phyloP scores from a whole-genome alignment of 2,888 invertebrate species.

The Chloroclysta siterata region DNA sequence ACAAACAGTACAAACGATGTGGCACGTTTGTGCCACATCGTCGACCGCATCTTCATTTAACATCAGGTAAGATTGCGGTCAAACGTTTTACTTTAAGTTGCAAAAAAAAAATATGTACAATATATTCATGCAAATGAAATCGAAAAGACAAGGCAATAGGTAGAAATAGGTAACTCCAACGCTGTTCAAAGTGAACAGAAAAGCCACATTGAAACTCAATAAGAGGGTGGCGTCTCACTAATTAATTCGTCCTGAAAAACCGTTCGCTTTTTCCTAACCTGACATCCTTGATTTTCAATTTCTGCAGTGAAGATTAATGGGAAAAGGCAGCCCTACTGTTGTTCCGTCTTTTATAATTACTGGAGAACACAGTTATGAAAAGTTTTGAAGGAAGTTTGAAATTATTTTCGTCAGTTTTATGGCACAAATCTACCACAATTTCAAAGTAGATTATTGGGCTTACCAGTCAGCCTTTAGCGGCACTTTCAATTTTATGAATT shows the following conservation, averaged over 20 bases:
- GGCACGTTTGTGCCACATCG: too few species aligned
- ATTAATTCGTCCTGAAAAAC: slow-evolving; percentile 68
- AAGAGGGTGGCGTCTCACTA: slow-evolving; percentile 55
- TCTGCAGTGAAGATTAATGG: slow-evolving; percentile 69
- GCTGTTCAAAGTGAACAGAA: slow-evolving; percentile 3
- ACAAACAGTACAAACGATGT: too few species aligned
- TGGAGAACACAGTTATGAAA: slow-evolving; percentile 20
- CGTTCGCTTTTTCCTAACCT: slow-evolving; percentile 59
- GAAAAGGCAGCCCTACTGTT: slow-evolving; percentile 50
- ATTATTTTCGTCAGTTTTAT: background rate
- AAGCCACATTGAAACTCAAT: slow-evolving; percentile 56
- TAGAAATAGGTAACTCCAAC: background rate
- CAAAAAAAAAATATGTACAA: too few species aligned
- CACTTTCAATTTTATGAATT: too few species aligned
- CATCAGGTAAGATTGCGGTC: too few species aligned
- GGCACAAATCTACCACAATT: background rate
- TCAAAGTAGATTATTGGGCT: background rate
- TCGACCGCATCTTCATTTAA: too few species aligned
- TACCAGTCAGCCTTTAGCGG: too few species aligned
- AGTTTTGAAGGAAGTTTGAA: slow-evolving; percentile 15
- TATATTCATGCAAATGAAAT: too few species aligned
- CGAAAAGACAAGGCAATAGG: too few species aligned
- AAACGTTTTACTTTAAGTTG: too few species aligned
- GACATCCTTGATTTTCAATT: slow-evolving; percentile 72
- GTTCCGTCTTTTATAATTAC: slow-evolving; percentile 50